phyloP scores from a whole-genome alignment of 2,113 vertebrate species.

The Petaurus breviceps region DNA sequence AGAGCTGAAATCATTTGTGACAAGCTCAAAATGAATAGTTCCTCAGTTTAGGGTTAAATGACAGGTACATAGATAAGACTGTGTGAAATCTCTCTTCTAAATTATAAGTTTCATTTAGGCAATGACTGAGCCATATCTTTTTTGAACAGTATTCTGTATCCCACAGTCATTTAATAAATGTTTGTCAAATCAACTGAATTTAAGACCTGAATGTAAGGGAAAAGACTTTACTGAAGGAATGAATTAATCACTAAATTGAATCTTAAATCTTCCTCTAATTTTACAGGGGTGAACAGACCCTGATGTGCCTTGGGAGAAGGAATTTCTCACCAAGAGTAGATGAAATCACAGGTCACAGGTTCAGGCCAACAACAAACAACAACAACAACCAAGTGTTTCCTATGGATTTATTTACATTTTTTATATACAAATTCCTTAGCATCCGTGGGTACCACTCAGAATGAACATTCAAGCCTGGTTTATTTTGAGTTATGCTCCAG shows the following conservation, averaged over 20 bases:
- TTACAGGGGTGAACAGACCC: neutral
- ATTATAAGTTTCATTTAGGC: neutral
- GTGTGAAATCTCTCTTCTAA: neutral
- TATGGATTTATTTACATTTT: neutral
- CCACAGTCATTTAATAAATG: neutral
- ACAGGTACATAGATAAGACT: neutral
- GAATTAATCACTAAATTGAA: neutral
- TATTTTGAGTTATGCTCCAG: neutral
- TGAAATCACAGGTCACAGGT: neutral
- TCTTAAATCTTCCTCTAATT: neutral
- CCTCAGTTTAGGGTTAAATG: neutral
- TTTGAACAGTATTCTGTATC: neutral
- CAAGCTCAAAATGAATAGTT: neutral
- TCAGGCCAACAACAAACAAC: neutral
- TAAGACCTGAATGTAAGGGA: neutral
- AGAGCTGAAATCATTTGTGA: neutral
- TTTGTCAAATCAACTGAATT: neutral
- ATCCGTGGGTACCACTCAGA: neutral
- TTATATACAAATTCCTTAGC: neutral
- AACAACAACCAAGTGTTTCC: neutral
- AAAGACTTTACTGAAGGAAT: neutral
- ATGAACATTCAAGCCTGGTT: neutral
- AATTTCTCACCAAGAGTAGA: neutral
- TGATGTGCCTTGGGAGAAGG: neutral
- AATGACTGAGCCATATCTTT: neutral